Conservation (phyloP, 2,113 vertebrate genomes). For the Sinosuthora webbiana region DNA sequence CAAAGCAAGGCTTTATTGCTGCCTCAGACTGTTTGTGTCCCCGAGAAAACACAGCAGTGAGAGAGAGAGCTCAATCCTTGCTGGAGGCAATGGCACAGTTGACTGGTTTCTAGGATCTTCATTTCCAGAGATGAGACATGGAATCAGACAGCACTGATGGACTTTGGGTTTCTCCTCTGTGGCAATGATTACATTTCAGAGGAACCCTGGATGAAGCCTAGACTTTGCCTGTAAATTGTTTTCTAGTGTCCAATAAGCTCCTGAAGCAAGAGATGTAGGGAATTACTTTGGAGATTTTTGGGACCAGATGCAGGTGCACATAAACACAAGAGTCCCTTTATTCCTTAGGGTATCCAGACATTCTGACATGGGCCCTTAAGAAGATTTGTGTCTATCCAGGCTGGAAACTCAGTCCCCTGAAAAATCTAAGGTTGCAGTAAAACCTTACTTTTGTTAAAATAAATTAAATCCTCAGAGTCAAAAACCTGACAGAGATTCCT, state of each 20-base stretch:
- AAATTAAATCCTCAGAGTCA: neutral
- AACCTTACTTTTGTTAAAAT: neutral
- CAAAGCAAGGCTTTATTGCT: neutral
- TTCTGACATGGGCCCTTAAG: neutral
- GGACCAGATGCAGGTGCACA: neutral
- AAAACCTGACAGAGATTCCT: neutral
- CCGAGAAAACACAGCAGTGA: neutral
- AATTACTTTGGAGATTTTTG: neutral
- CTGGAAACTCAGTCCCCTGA: neutral
- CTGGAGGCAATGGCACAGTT: neutral
- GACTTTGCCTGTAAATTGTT: neutral
- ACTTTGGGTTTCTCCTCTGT: neutral
- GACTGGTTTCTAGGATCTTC: neutral
- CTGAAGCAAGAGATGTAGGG: neutral
- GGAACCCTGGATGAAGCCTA: neutral
- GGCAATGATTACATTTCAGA: neutral
- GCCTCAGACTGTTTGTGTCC: neutral
- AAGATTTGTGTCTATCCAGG: neutral
- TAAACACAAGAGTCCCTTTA: neutral
- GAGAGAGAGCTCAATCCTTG: neutral
- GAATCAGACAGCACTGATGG: neutral
- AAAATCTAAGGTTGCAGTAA: neutral
- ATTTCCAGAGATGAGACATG: neutral
- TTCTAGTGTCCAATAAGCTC: neutral
- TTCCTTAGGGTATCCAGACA: neutral